Evolutionary conservation across 1,140 invertebrate genomes (phyloP).

Genomic region (Papilio polytes): DNA sequence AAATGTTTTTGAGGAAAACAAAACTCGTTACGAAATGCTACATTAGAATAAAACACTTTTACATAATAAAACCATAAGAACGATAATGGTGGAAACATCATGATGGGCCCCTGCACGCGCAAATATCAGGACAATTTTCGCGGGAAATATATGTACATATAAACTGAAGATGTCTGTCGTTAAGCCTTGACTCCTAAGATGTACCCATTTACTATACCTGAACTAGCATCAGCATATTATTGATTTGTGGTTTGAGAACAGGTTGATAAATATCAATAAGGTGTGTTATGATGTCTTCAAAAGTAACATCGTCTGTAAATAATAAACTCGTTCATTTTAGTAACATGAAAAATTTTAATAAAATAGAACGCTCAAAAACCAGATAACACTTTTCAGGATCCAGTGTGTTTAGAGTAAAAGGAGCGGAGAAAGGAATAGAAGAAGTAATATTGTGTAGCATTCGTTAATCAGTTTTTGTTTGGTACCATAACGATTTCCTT

Average conservation of each 20-base stretch:
- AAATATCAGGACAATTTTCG: not conserved
- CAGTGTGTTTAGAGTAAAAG: too few species aligned
- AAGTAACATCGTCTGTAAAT: not conserved
- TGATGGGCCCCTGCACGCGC: slow-evolving; percentile 30
- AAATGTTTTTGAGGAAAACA: slow-evolving; percentile 55
- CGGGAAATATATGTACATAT: slow-evolving; percentile 21
- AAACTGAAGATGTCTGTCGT: not conserved
- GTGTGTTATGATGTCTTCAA: not conserved
- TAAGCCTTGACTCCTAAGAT: slow-evolving; percentile 2
- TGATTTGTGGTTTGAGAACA: slow-evolving; percentile 8
- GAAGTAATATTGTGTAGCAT: not conserved
- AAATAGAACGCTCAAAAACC: not conserved
- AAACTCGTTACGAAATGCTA: slow-evolving; percentile 55
- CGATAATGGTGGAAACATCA: slow-evolving; percentile 43
- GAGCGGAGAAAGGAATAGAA: too few species aligned
- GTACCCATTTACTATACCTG: slow-evolving; percentile 14
- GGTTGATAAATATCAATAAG: slow-evolving; percentile 5
- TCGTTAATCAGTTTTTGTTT: not conserved
- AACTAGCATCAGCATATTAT: slow-evolving; percentile 7
- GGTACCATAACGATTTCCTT: not conserved
- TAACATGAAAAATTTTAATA: not conserved
- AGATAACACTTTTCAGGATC: too few species aligned
- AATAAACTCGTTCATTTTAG: not conserved
- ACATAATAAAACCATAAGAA: slow-evolving; percentile 60
- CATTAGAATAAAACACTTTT: slow-evolving; percentile 55